Evolutionary conservation across 2,888 invertebrate species (phyloP), one percentile per base, ranked within the genome.

Genomic region (Agapetus fuscipes): DNA sequence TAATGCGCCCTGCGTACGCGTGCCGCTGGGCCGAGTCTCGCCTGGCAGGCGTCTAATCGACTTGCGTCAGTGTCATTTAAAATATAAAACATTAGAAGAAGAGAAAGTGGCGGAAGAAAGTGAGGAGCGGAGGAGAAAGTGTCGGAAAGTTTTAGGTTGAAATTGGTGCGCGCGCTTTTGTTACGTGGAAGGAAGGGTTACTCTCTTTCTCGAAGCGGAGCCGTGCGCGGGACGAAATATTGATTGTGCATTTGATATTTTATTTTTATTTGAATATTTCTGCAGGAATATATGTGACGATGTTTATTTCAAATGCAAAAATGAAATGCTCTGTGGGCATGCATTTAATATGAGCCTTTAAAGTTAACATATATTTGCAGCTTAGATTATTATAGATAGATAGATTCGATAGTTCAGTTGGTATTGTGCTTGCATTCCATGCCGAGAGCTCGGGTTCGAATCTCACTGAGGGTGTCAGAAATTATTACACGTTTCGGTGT

Each of bases 21-120:
- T 10, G n/a, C n/a, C n/a, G n/a, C n/a, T n/a, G n/a, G 40, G 36
- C 37, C 28, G 34, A 44, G 35, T 37, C 32, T 29, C 28, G 32
- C 30, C 28, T 36, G 36, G 27, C 24, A 31, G 17, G 30, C 30
- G 17, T 34, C 43, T 47, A 47, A 47, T 47, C 47, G 47, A 39
- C 47, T 47, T 47, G 44, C 44, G 47, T 44, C 44, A 44, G 39
- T 44, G 44, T 47, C n/a, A n/a, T n/a, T n/a, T n/a, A n/a, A n/a
- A n/a, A n/a, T n/a, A n/a, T 47, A 43, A 47, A 47, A 42, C 39
- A 44, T 45, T 32, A 41, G 41, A 43, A 39, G 40, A 31, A 42
- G 43, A 43, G 37, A 29, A 33, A 32, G 38, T 28, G 34, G 30
- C 25, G 34, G 37, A 33, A 31, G 17, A 42, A 14, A 17, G 15